Evolutionary conservation across 2,113 vertebrate species (phyloP).

Genomic region (Noturus placidus): DNA sequence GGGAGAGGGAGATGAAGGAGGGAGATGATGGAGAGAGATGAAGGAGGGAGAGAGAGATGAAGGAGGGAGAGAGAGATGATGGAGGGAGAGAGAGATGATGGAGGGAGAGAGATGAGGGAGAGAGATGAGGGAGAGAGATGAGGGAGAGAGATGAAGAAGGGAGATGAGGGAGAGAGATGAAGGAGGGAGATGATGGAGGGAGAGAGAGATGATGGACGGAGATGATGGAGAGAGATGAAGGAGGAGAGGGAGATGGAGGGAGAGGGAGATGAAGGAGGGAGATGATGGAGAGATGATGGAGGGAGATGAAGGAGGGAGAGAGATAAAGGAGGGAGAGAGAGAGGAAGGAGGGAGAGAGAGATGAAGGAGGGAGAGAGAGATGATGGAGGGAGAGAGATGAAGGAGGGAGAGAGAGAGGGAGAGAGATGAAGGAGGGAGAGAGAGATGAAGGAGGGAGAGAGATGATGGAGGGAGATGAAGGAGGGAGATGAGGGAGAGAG

Average conservation of each 20-base stretch:
- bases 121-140: neutral
- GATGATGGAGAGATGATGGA: neutral
- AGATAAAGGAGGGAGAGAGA: neutral
- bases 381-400: neutral
- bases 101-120: neutral
- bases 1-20: too few species aligned
- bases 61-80: too few species aligned
- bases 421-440: too few species aligned
- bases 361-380: too few species aligned
- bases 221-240: neutral
- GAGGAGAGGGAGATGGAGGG: neutral
- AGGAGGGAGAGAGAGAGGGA: neutral
- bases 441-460: too few species aligned
- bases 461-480: neutral
- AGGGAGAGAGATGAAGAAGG: neutral
- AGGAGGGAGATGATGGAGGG: too few species aligned
- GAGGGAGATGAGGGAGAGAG: neutral
- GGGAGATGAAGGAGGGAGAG: neutral
- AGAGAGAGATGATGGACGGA: too few species aligned
- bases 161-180: neutral
- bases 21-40: too few species aligned
- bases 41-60: too few species aligned
- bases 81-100: neutral
- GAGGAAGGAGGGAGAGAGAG: neutral
- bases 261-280: neutral